Conservation (phyloP, 2,888 invertebrate species). For the Frankliniella fusca region DNA sequence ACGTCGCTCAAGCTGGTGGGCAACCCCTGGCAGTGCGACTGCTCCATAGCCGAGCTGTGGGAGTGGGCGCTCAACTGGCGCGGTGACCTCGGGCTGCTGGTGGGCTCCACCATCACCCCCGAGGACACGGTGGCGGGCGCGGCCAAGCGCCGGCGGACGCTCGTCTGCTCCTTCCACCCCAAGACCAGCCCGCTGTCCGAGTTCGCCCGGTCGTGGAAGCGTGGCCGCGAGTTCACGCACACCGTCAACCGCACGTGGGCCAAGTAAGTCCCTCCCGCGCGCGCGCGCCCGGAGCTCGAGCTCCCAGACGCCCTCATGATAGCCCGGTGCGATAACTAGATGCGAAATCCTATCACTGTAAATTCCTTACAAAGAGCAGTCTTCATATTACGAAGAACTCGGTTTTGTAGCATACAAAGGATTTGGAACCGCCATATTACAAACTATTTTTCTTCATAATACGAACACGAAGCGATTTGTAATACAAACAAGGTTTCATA, state of each 20-base stretch:
- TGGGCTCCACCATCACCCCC: slow-evolving; percentile 61
- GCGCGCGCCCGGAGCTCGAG: no score
- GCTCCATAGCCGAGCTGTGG: slow-evolving; percentile 66
- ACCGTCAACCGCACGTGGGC: slow-evolving; percentile 64
- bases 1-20: slow-evolving; percentile 60
- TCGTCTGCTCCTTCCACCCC: slow-evolving; percentile 61
- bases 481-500: no score
- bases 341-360: no score
- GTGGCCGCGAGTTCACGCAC: slow-evolving; percentile 54
- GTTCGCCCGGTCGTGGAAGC: slow-evolving; percentile 54
- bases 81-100: slow-evolving; percentile 59
- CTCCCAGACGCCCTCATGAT: no score
- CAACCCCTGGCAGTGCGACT: slow-evolving; percentile 67
- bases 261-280: slow-evolving; percentile 51
- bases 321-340: no score
- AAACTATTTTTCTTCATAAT: no score
- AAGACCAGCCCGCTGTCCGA: slow-evolving; percentile 46
- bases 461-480: no score
- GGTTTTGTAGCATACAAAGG: no score
- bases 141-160: slow-evolving; percentile 60
- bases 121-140: slow-evolving; percentile 59
- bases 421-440: no score
- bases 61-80: slow-evolving; percentile 65
- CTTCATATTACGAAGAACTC: no score
- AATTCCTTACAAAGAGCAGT: no score